Evolutionary conservation across 2,888 invertebrate species (phyloP), one percentile per base, ranked within the genome.

Genomic region (Apamea anceps): DNA sequence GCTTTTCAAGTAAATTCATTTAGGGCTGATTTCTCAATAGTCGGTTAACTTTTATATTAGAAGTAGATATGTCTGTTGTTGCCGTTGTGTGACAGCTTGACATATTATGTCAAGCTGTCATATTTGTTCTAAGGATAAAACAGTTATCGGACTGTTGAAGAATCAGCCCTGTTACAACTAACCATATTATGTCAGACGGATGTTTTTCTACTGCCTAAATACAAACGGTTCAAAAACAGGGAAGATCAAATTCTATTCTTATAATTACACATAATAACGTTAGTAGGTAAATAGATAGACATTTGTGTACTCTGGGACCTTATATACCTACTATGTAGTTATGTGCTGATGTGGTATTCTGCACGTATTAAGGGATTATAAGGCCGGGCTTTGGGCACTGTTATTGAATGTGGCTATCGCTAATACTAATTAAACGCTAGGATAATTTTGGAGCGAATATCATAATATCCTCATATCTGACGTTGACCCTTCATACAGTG

Each of bases 311-410:
- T 28, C 42, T 54, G 13, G 21, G 62, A 68, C 62, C 12, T 60
- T 18, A 32, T 51, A 32, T 60, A 42, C 6, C 8, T 37, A 54
- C 18, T 48, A 62, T 60, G 25, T 28, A 51, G 37, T 42, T 65
- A 68, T 68, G 48, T 72, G 28, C 45, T 71, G 28, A 60, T 57
- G 28, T 66, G 63, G 66, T 79, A 83, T 86, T 74, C 66, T 84
- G 73, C 60, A 18, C 66, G 75, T 68, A 85, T 86, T 86, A 85
- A 74, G 72, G 81, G 86, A 86, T 86, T 84, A 85, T 86, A 72
- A 81, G 60, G 48, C 76, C 57, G 63, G 63, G 71, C 66, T 80
- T 71, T 67, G 70, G 45, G 37, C 63, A 42, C n/a, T 72, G 68
- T 76, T 84, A 84, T 86, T 86, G 63, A 74, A 80, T 84, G 48